Base-by-base conservation (phyloP, 2,113 vertebrate genomes). In the Rhagologus leucostigma region DNA sequence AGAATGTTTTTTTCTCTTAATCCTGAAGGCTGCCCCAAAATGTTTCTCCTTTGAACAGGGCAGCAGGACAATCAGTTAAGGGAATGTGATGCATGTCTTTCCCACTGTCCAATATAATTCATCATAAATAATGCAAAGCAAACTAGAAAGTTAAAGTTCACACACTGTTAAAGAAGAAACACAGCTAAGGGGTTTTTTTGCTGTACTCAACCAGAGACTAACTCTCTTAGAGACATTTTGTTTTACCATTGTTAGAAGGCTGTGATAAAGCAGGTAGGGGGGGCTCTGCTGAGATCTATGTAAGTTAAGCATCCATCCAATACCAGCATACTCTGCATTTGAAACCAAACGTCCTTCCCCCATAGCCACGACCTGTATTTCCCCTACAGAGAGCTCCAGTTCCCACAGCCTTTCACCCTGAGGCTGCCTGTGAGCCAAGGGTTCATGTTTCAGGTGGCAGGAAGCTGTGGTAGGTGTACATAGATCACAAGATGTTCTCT, bases 401-500 rank as follows among this genome's bases (percentile, higher is more conserved):
- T 52, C 29, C 16, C 23, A n/a, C 7, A 1, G 3, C 20, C 23
- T n/a, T 65, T 16, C 19, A 41, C 16, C 63, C 73, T 0, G 0
- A 86, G 50, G 11, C 24, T 64, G 82, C 46, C 56, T 4, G 0
- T 13, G 27, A 80, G 44, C 6, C 21, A 56, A 35, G 26, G 14
- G 35, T 0, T 59, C n/a, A 33, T 10, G 6, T 27, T 84, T 59
- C 39, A 67, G 30, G 33, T 2, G 10, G 20, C 50, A 83, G 23
- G 17, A 77, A 69, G 57, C 63, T 35, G 17, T 55, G 7, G 62
- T 4, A 65, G 10, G 6, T 44, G 9, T 27, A 52, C 11, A 37
- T 0, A 57, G n/a, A 68, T 12, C 14, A 59, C 13, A 39, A 44
- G 19, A 67, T 55, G 16, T 2, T 77, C 17, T 15, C 26, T 53